phyloP scores from a whole-genome alignment of 2,113 vertebrate genomes.

The Polyodon spathula region DNA sequence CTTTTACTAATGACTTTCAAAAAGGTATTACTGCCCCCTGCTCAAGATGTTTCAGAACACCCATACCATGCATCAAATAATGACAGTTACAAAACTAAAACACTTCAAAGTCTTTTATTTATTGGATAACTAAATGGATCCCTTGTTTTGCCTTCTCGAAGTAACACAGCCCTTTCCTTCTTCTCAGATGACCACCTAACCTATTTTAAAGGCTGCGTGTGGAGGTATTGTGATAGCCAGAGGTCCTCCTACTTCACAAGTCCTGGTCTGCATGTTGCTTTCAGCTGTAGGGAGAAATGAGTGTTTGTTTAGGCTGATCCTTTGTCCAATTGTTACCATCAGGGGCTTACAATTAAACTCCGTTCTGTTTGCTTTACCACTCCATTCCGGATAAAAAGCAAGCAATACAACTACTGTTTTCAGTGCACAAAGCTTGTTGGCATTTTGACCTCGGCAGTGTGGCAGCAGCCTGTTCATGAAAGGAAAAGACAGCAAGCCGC shows the following conservation, averaged over 20 bases:
- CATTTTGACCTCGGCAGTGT: constrained; percentile 18
- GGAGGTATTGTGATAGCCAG: constrained; percentile 10
- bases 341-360: constrained; percentile 26
- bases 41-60: too few relatives aligned
- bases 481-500: neutral
- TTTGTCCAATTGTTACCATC: constrained; percentile 26
- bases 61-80: too few relatives aligned
- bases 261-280: constrained; percentile 13
- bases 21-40: too few relatives aligned
- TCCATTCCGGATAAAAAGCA: constrained; percentile 16
- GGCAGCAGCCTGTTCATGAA: neutral
- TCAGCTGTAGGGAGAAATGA: constrained; percentile 14
- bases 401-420: constrained; percentile 12
- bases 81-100: too few relatives aligned
- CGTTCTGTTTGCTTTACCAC: constrained; percentile 29
- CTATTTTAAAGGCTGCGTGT: constrained; percentile 10
- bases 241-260: constrained; percentile 3
- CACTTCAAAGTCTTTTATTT: too few relatives aligned
- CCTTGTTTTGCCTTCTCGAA: neutral
- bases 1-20: too few relatives aligned
- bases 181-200: neutral
- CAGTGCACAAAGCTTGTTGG: constrained; percentile 16
- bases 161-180: too few relatives aligned
- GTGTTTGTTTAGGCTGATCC: constrained; percentile 21
- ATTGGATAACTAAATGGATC: neutral